These are phyloP conservation scores for Madoqua kirkii DNA, from an alignment of 2,113 vertebrate species.

Conservation along the genomic window DNA sequence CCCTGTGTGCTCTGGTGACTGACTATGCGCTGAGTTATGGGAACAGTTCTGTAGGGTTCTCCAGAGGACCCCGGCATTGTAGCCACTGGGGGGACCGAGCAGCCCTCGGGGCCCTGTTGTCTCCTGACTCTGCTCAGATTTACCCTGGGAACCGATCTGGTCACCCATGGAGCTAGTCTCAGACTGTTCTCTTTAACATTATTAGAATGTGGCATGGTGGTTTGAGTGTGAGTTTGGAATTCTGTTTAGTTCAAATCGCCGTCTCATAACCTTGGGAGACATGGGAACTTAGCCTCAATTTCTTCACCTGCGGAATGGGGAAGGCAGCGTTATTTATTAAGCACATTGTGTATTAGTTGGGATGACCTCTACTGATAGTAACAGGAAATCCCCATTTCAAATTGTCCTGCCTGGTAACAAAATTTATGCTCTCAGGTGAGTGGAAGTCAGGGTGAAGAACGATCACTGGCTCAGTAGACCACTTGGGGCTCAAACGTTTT, in stretches of 20 bases:
- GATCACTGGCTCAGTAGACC: background rate
- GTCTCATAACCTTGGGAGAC: background rate
- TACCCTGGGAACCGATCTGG: background rate
- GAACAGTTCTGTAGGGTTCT: background rate
- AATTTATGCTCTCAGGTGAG: background rate
- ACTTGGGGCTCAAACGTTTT: background rate
- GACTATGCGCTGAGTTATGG: background rate
- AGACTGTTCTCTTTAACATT: background rate
- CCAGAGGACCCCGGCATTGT: background rate
- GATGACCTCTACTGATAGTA: background rate
- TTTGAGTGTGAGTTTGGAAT: background rate
- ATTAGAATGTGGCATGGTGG: background rate
- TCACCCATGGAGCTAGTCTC: background rate
- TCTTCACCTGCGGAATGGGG: background rate
- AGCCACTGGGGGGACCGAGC: fast-evolving
- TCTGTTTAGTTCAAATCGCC: background rate
- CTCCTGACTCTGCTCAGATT: background rate
- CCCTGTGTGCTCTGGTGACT: background rate
- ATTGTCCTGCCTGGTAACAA: background rate
- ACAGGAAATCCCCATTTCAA: background rate
- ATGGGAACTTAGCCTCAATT: background rate
- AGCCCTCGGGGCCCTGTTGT: fast-evolving
- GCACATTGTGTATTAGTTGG: background rate
- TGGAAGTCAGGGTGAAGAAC: background rate
- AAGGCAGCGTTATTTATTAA: background rate